phyloP scores from a whole-genome alignment of 2,888 invertebrate species.

The Helleia helle region DNA sequence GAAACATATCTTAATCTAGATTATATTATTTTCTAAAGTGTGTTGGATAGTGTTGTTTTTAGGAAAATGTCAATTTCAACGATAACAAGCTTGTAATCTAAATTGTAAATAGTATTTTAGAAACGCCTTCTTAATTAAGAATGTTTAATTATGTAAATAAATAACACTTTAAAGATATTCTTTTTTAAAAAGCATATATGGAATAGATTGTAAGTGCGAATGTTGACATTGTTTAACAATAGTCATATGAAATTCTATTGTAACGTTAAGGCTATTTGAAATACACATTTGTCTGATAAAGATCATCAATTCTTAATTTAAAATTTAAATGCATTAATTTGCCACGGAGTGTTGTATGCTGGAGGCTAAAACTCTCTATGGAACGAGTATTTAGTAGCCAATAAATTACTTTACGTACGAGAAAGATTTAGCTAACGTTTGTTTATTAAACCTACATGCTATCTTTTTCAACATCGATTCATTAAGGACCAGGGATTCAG shows the following conservation, averaged over 20 bases:
- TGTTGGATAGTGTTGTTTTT: slow-evolving; percentile 16
- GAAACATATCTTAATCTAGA: slow-evolving; percentile 5
- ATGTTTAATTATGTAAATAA: slow-evolving; percentile 1
- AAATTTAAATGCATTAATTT: too few species aligned
- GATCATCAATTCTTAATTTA: too few species aligned
- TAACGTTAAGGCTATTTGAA: not conserved
- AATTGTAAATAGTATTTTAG: slow-evolving; percentile 38
- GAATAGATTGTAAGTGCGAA: slow-evolving; percentile 1
- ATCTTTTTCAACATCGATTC: too few species aligned
- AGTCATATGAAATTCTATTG: not conserved
- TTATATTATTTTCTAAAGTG: slow-evolving; percentile 12
- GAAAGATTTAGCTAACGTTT: too few species aligned
- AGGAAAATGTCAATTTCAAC: slow-evolving; percentile 1
- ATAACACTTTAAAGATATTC: not conserved
- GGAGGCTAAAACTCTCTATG: too few species aligned
- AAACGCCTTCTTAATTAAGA: slow-evolving; percentile 61
- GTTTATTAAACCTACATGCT: too few species aligned
- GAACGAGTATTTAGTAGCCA: too few species aligned
- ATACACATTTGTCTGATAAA: too few species aligned
- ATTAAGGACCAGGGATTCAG: too few species aligned
- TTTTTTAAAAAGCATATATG: slow-evolving; percentile 3
- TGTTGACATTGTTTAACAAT: slow-evolving; percentile 8
- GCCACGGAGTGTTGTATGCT: too few species aligned
- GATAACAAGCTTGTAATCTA: slow-evolving; percentile 12
- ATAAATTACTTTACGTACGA: too few species aligned